A percentile compares a stretch with the other conserved stretches of the same genome.
Evolutionary conservation across 2,113 vertebrate species (phyloP).

Genomic region (Symphodus melops): DNA sequence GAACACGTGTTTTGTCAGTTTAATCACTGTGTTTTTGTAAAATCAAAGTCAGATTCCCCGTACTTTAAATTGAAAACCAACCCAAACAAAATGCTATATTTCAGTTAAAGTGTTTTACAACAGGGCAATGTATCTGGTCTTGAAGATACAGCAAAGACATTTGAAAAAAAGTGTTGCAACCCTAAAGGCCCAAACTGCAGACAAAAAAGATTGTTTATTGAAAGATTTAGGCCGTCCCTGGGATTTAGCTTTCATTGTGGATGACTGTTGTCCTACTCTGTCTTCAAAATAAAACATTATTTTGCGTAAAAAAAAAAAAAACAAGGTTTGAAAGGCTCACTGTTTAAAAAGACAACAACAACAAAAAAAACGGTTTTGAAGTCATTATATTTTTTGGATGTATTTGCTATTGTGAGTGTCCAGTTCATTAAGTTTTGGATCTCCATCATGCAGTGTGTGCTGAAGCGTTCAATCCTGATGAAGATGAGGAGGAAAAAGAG

Average conservation of each 20-base stretch:
- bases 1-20: background rate
- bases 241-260: background rate
- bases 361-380: no score
- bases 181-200: background rate
- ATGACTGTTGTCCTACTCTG: conserved; percentile 2
- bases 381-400: background rate
- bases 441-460: conserved; percentile 91
- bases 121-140: background rate
- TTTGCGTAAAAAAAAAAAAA: background rate
- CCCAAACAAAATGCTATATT: background rate
- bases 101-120: background rate
- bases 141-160: conserved; percentile 27
- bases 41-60: no score
- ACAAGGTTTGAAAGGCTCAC: no score
- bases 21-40: no score
- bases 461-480: conserved; percentile 98
- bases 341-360: no score
- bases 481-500: conserved; percentile 96
- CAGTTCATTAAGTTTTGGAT: conserved; percentile 6
- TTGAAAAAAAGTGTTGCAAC: background rate
- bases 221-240: conserved; percentile 18
- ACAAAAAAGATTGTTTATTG: conserved; percentile 13
- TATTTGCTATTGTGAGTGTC: background rate
- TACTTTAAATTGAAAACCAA: no score
- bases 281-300: conserved; percentile 5